These are phyloP conservation scores for Nyctibius grandis DNA, from an alignment of 2,797 vertebrate genomes.

Conservation along the genomic window DNA sequence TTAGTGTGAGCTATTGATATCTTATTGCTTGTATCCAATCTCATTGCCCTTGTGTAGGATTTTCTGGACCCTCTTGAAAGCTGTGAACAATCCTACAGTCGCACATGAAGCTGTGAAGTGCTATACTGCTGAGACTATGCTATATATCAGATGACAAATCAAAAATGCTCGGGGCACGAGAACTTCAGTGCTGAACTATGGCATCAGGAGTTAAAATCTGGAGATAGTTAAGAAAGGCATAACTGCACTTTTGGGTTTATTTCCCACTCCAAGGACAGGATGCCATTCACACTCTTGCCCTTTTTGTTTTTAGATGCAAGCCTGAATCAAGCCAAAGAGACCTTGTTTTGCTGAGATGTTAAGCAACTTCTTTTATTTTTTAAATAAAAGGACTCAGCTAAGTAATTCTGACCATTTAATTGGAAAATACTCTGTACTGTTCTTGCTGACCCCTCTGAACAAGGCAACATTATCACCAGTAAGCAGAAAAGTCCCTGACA, in stretches of 20 bases:
- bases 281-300: not conserved
- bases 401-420: constrained; percentile 2
- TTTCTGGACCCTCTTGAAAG: not conserved
- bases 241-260: not conserved
- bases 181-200: not conserved
- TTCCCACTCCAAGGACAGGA: not conserved
- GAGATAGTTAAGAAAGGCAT: not conserved
- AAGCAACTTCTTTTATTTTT: not conserved
- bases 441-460: constrained; percentile 37
- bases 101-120: not conserved
- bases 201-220: not conserved
- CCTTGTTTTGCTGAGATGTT: constrained; percentile 9
- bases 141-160: not conserved
- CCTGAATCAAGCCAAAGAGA: not conserved
- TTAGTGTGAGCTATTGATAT: not conserved
- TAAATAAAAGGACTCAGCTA: not conserved
- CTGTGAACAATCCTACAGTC: not conserved
- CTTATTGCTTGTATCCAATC: not conserved
- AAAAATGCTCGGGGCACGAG: not conserved
- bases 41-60: not conserved
- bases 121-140: not conserved
- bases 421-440: constrained; percentile 15
- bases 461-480: constrained; percentile 43
- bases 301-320: not conserved
- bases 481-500: constrained; percentile 1